Evolutionary conservation across 1,140 invertebrate genomes (phyloP).

Genomic region (Drosophila trapezifrons): DNA sequence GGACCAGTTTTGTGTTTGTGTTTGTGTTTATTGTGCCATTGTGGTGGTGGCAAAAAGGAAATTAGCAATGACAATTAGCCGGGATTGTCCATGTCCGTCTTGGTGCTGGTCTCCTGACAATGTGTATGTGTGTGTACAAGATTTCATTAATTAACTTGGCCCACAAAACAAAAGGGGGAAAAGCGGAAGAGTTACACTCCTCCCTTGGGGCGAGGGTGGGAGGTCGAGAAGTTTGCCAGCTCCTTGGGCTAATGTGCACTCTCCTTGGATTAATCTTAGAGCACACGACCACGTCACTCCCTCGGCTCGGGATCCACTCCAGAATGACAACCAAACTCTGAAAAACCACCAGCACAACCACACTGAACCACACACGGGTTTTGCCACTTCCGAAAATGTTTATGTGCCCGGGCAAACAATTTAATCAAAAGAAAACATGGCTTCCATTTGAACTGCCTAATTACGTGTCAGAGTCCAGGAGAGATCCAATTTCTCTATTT

Average conservation of each 20-base stretch:
- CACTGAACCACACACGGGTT: slow-evolving; percentile 10
- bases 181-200: slow-evolving; percentile 20
- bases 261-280: slow-evolving; percentile 28
- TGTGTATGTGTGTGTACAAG: slow-evolving; percentile 22
- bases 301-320: slow-evolving; percentile 9
- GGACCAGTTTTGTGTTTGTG: slow-evolving; percentile 31
- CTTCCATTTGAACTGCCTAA: slow-evolving; percentile 11
- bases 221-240: slow-evolving; percentile 27
- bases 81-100: slow-evolving; percentile 51
- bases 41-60: slow-evolving; percentile 54
- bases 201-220: too few species aligned
- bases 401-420: slow-evolving; percentile 31
- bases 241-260: slow-evolving; percentile 41
- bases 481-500: not conserved
- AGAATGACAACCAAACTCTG: slow-evolving; percentile 20
- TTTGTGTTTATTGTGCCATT: slow-evolving; percentile 49
- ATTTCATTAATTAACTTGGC: slow-evolving; percentile 47
- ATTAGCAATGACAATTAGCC: slow-evolving; percentile 63
- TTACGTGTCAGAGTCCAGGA: not conserved
- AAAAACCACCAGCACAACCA: slow-evolving; percentile 16
- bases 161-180: slow-evolving; percentile 23
- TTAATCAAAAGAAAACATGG: slow-evolving; percentile 31
- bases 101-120: slow-evolving; percentile 12
- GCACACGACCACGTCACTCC: slow-evolving; percentile 15
- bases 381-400: slow-evolving; percentile 26